These are phyloP conservation scores for Limnephilus lunatus DNA, from an alignment of 2,888 invertebrate genomes.

Conservation along the genomic window DNA sequence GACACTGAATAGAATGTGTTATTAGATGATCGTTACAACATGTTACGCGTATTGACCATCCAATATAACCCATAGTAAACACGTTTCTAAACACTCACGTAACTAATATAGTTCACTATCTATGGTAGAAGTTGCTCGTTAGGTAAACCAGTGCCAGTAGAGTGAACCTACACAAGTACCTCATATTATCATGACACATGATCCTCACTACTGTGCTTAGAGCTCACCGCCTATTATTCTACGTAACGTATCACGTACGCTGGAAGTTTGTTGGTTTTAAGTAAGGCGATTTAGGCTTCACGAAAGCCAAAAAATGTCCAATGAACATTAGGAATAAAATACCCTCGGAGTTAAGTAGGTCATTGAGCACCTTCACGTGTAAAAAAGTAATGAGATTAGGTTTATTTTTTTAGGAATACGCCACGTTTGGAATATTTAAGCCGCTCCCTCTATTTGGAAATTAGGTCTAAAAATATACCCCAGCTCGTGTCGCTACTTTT, in stretches of 20 bases:
- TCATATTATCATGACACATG: background rate
- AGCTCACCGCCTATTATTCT: background rate
- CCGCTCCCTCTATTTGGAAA: constrained; percentile 34
- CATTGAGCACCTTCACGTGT: constrained; percentile 64
- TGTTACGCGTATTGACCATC: background rate
- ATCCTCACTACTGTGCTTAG: background rate
- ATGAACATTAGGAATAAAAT: constrained; percentile 62
- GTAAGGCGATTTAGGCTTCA: constrained; percentile 36
- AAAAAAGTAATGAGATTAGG: constrained; percentile 63
- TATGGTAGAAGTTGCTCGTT: background rate
- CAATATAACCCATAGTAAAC: background rate
- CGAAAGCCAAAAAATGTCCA: constrained; percentile 64
- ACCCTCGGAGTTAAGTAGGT: constrained; percentile 63
- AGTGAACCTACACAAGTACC: background rate
- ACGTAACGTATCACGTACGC: background rate
- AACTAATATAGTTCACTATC: background rate
- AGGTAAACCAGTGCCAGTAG: background rate
- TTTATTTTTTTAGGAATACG: constrained; percentile 12
- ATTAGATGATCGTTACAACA: background rate
- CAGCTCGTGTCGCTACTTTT: background rate
- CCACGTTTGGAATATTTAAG: constrained; percentile 49
- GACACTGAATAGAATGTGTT: background rate
- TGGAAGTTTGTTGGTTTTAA: constrained; percentile 45
- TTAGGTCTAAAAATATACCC: background rate
- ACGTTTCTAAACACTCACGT: background rate